A percentile compares a stretch with the other conserved stretches of the same genome.
Evolutionary conservation across 2,888 invertebrate genomes (phyloP).

Genomic region (Nephrotoma flavescens): DNA sequence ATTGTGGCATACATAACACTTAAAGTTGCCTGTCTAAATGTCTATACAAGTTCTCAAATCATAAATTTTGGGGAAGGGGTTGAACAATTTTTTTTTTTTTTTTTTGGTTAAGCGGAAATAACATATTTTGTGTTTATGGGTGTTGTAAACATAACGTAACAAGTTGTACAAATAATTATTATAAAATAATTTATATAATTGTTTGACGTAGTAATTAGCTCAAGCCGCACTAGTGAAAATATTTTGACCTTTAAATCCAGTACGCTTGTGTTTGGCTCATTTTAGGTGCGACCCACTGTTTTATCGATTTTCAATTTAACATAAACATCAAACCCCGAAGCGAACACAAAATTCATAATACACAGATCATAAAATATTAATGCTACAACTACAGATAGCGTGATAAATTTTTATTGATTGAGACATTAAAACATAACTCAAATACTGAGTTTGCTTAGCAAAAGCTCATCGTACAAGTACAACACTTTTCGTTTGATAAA

Average conservation of each 20-base stretch:
- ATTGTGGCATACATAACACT: neutral
- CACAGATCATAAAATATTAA: neutral
- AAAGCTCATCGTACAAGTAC: neutral
- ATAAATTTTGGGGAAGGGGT: neutral
- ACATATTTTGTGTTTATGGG: neutral
- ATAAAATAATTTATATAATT: neutral
- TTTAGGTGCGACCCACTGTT: neutral
- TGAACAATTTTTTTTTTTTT: neutral
- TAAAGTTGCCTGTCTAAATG: neutral
- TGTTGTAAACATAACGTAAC: neutral
- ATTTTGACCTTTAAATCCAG: neutral
- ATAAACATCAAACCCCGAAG: neutral
- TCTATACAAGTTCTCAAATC: neutral
- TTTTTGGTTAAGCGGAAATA: neutral
- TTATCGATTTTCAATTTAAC: neutral
- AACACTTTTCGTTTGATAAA: neutral
- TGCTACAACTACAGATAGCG: neutral
- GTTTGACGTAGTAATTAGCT: neutral
- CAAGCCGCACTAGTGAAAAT: neutral
- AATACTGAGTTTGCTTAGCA: neutral
- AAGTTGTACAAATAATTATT: neutral
- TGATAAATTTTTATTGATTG: neutral
- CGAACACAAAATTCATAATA: too few relatives aligned
- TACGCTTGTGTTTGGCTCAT: neutral
- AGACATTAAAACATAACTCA: neutral